These are phyloP conservation scores for Aleadryas rufinucha DNA, from an alignment of 2,113 vertebrate species.

Conservation along the genomic window DNA sequence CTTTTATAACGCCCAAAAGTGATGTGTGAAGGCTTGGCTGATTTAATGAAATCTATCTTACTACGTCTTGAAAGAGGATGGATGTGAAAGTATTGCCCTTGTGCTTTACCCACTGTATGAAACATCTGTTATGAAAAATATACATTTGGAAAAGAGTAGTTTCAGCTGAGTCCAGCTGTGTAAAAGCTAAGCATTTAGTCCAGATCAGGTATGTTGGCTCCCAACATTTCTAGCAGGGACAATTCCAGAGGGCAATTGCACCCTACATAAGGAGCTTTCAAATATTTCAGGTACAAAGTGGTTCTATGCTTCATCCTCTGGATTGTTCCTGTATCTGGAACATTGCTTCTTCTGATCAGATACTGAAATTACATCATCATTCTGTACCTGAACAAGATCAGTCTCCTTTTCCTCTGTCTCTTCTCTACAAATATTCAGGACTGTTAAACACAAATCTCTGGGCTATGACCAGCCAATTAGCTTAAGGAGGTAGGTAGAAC, in stretches of 20 bases:
- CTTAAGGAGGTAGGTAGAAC: neutral
- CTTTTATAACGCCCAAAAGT: neutral
- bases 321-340: neutral
- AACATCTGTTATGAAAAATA: neutral
- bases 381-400: neutral
- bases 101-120: neutral
- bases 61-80: neutral
- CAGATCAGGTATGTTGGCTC: neutral
- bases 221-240: neutral
- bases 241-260: neutral
- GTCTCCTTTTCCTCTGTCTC: neutral
- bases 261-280: neutral
- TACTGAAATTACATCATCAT: neutral
- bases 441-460: neutral
- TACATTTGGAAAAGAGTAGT: neutral
- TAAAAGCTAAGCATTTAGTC: neutral
- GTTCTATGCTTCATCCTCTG: neutral
- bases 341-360: neutral
- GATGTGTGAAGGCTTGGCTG: neutral
- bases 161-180: neutral
- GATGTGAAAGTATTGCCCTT: neutral
- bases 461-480: neutral
- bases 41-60: neutral
- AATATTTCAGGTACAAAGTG: neutral
- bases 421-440: neutral